Base-by-base conservation (phyloP, 2,113 vertebrate species). In the Planiliza haematocheilus region DNA sequence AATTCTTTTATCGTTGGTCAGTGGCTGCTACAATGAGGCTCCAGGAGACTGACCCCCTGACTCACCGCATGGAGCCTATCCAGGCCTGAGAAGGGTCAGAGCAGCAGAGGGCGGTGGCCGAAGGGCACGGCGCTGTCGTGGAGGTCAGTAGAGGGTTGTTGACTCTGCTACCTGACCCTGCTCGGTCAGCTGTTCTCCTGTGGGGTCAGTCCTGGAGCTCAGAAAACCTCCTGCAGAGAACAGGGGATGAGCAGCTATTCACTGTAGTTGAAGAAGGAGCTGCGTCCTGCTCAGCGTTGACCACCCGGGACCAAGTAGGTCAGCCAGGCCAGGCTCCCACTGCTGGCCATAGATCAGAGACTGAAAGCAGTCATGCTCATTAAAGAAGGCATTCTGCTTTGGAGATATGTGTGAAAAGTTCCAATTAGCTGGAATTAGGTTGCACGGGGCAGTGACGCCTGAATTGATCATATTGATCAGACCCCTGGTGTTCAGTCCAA, bases 361-460 rank as follows among this genome's bases (percentile, higher is more conserved):
- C 41, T 85, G 73, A 86, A 90, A 86, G 74, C 76, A 76, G 62
- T 63, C 63, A 1, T 10, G 50, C 85, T 91, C 84, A 86, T 91
- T 90, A 91, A 78, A 36, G 80, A 69, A 63, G 71, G 63, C 75
- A 70, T 77, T 91, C 84, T 77, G 59, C 74, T 78, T 60, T 0
- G 65, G 70, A 86, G 62, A 83, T 67, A 81, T 83, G 84, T 90
- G 84, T 90, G 90, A 92, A 91, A 91, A 91, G 87, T 86, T 64
- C 88, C 89, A 91, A 90, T 92, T 91, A 92, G 89, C 83, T 87
- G 82, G 89, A 91, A 91, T 91, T 90, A 90, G 75, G 66, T 52
- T 80, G 70, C 77, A 82, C 46, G 2, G 49, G 42, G 66, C 49
- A 57, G 79, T 34, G 38, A 74, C 8, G 37, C 64, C 68, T 37